Evolutionary conservation across 2,113 vertebrate genomes (phyloP), one percentile per base, ranked within the genome.

Genomic region (Elgaria multicarinata): DNA sequence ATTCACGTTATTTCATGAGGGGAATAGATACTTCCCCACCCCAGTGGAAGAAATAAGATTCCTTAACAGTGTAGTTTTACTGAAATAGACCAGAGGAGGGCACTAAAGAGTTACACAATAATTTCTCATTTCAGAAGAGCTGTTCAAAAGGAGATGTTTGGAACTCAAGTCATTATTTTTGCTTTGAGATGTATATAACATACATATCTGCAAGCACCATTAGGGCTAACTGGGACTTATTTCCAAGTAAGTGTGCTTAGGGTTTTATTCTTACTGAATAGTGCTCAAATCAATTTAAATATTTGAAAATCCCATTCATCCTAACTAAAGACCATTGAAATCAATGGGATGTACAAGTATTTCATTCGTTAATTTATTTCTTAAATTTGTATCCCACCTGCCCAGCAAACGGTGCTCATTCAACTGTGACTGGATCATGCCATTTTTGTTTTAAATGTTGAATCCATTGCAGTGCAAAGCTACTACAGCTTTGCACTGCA

Each of bases 101-200:
- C 97, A 96, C 95, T 96, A 90, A 94, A 96, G 95, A 97, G 96
- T 96, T 93, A 91, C 58, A 72, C 76, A 89, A n/a, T 20, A 78
- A 91, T 88, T 42, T 36, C 24, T 86, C 82, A 92, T 76, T 36
- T 66, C 42, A 82, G 33, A 77, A 86, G 33, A 39, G n/a, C 31
- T 89, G 76, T 71, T 74, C 46, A 44, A 66, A 66, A 0, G 31
- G 36, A 87, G 12, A 46, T 92, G 13, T 85, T 87, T 31, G 46
- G 20, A 50, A 92, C 22, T 53, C 44, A 84, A 89, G 2, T 79
- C n/a, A 1, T 77, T 75, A 88, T 91, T 94, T 87, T 89, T 26
- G 79, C 24, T 55, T 92, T 85, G 89, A 66, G 39, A 8, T 72
- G 50, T 67, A 69, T 9, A 1, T 24, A 64, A n/a, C 18, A 50